Evolutionary conservation across 2,888 invertebrate genomes (phyloP).

Genomic region (Cantharis nigra): DNA sequence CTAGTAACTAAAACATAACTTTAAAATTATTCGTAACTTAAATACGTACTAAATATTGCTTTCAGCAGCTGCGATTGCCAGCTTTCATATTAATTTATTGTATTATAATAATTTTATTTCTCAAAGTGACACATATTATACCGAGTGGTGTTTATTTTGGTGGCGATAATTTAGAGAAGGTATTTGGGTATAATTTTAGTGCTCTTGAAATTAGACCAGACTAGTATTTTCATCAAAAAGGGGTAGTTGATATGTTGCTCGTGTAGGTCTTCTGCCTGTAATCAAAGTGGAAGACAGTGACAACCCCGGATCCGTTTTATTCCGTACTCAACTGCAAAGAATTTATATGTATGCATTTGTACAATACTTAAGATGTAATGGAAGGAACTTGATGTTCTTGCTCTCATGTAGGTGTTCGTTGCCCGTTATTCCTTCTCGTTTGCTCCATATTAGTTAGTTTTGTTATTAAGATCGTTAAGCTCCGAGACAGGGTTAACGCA

Average conservation of each 20-base stretch:
- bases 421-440: not conserved
- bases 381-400: constrained; percentile 39
- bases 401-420: constrained; percentile 14
- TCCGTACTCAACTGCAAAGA: constrained; percentile 45
- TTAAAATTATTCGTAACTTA: not conserved
- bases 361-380: constrained; percentile 43
- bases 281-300: constrained; percentile 43
- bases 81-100: not conserved
- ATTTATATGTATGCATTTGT: constrained; percentile 47
- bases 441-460: not conserved
- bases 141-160: not conserved
- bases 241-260: constrained; percentile 42
- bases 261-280: constrained; percentile 37
- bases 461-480: not conserved
- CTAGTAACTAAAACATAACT: not conserved
- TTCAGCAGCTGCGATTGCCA: not conserved
- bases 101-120: not conserved
- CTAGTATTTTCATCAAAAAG: constrained; percentile 37
- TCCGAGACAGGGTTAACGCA: not conserved
- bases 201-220: constrained; percentile 9
- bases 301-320: constrained; percentile 43
- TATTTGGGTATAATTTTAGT: constrained; percentile 7
- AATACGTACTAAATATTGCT: not conserved
- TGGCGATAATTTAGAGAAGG: not conserved
- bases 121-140: not conserved